Conservation (phyloP, 2,113 vertebrate genomes). For the Plestiodon gilberti region DNA sequence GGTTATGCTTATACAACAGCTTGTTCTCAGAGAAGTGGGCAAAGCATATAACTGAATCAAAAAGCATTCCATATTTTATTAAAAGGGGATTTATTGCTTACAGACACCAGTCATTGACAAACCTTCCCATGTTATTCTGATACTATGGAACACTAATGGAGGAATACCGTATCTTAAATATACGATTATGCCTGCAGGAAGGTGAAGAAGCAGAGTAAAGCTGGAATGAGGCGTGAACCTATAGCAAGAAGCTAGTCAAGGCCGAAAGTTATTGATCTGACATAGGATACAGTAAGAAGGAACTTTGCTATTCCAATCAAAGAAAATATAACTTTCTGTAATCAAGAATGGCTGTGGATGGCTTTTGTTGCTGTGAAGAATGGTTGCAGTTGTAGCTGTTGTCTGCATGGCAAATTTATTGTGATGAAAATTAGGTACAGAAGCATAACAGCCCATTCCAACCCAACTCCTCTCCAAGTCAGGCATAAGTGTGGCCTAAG, state of each 20-base stretch:
- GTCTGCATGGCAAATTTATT: not conserved
- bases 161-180: not conserved
- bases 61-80: not conserved
- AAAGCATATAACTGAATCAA: conserved; percentile 1
- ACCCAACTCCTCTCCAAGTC: too few species aligned
- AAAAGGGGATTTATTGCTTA: conserved; percentile 8
- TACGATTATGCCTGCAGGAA: not conserved
- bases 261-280: not conserved
- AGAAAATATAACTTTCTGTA: not conserved
- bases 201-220: not conserved
- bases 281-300: not conserved
- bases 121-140: not conserved
- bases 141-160: not conserved
- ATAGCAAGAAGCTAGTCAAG: not conserved
- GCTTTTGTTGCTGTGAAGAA: not conserved
- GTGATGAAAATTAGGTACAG: not conserved
- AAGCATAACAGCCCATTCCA: too few species aligned
- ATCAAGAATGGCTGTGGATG: not conserved
- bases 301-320: not conserved
- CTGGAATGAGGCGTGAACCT: not conserved
- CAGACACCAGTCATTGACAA: not conserved
- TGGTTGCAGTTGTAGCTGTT: not conserved
- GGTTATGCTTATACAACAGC: not conserved
- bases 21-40: not conserved
- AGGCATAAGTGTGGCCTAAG: too few species aligned